Evolutionary conservation across 2,113 vertebrate genomes (phyloP).

Genomic region (Scomber scombrus): DNA sequence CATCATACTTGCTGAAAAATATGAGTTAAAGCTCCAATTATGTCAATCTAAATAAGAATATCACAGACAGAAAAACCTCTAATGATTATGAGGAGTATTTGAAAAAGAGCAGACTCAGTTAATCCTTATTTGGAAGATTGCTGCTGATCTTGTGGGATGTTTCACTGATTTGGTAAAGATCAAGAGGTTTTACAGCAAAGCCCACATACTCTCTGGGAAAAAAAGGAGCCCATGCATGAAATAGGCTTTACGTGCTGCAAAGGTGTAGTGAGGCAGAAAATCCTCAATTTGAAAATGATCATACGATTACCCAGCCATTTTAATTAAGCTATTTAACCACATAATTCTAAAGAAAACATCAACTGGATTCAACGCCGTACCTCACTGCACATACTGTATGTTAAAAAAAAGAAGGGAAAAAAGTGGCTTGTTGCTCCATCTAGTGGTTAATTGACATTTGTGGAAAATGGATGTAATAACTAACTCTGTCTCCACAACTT

Average conservation of each 20-base stretch:
- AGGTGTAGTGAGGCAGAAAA: neutral
- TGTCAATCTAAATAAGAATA: neutral
- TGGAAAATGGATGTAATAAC: slow-evolving; percentile 22
- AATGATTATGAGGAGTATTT: neutral
- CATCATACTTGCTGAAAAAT: neutral
- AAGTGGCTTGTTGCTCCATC: slow-evolving; percentile 41
- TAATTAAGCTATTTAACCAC: neutral
- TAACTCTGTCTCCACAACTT: slow-evolving; percentile 1
- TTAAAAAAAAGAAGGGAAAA: neutral
- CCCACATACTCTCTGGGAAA: neutral
- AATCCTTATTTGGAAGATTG: neutral
- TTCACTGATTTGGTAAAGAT: slow-evolving; percentile 5
- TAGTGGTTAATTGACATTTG: slow-evolving; percentile 28
- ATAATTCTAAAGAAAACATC: neutral
- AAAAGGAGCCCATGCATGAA: neutral
- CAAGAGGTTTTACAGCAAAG: neutral
- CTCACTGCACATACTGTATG: no score
- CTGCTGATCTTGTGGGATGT: neutral
- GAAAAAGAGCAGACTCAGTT: neutral
- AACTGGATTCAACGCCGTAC: neutral
- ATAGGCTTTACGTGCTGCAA: neutral
- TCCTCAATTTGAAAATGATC: no score
- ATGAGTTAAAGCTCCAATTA: no score
- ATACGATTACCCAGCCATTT: neutral
- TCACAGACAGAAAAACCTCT: neutral